Evolutionary conservation across 2,113 vertebrate species (phyloP), one percentile per base, ranked within the genome.

Genomic region (Hypocryptadius cinnamomeus): DNA sequence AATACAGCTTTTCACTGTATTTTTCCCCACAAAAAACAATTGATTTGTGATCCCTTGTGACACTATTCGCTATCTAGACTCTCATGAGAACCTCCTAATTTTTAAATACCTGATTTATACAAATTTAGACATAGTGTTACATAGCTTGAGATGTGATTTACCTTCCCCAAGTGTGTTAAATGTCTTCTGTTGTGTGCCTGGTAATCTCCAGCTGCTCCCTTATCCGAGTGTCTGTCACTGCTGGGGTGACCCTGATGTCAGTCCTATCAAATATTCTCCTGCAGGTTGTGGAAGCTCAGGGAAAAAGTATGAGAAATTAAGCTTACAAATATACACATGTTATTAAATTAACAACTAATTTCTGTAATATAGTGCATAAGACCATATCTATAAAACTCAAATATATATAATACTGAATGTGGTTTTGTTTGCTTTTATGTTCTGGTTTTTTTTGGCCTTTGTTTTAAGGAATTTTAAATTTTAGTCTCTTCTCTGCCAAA

Each of bases 201-300:
- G 11, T 66, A 13, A 59, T 61, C 30, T 22, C 31, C 53, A 76
- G 44, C 23, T 11, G 2, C 42, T 69, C 24, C n/a, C 37, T 82
- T 20, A 30, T 28, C 37, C 2, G 1, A 39, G 35, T 31, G 24
- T 30, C 30, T 56, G 17, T 56, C 0, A 0, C 33, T 85, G 48
- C n/a, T 70, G 45, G 25, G 63, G 18, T 9, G 17, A 65, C 42
- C 57, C 40, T 48, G 8, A 25, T 37, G 8, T 48, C 50, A 50
- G 15, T 40, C 45, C 45, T 31, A 53, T 65, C 33, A 44, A 80
- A 77, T 69, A 37, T 53, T 79, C 47, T 39, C 27, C 61, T 81
- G 15, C 50, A 45, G 11, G 37, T 59, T 31, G 15, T 8, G 5
- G 42, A 25, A 65, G 7, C 15, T 72, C 7, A 24, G 37, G 14